phyloP scores from a whole-genome alignment of 2,888 invertebrate genomes.

The Papilio gigon region DNA sequence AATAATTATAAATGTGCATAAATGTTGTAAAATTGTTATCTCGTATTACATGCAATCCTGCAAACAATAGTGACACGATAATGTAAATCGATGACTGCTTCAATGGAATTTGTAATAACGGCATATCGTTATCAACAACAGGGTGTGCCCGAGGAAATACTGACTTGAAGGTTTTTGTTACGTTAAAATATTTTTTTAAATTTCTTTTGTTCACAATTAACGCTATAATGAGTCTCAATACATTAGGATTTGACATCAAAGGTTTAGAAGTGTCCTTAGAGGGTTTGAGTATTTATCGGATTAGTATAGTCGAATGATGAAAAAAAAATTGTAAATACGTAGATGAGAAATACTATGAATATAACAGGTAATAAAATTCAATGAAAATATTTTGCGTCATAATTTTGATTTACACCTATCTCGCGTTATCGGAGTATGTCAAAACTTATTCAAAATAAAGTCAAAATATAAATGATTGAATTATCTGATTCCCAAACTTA shows the following conservation, averaged over 20 bases:
- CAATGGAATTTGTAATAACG: conserved; percentile 52
- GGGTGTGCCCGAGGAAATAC: conserved; percentile 45
- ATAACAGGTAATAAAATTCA: not conserved
- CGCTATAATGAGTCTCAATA: too few species aligned
- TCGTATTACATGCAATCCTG: conserved; percentile 33
- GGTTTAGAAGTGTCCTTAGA: too few species aligned
- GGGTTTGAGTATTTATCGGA: too few species aligned
- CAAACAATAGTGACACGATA: conserved; percentile 49
- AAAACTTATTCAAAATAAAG: conserved; percentile 10
- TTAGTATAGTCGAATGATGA: too few species aligned
- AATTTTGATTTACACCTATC: not conserved
- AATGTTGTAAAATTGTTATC: conserved; percentile 21
- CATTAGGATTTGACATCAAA: too few species aligned
- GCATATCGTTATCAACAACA: conserved; percentile 50
- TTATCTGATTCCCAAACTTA: too few species aligned
- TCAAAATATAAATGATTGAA: not conserved
- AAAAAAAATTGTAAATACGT: too few species aligned
- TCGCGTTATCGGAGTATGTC: not conserved
- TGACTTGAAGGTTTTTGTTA: conserved; percentile 26
- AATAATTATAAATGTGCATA: not conserved
- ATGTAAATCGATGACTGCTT: conserved; percentile 58
- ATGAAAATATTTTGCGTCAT: not conserved
- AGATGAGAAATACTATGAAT: not conserved
- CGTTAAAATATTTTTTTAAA: conserved; percentile 7
- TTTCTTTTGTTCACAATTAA: conserved; percentile 30